Conservation (phyloP, 2,797 vertebrate genomes). For the Karalla daura region DNA sequence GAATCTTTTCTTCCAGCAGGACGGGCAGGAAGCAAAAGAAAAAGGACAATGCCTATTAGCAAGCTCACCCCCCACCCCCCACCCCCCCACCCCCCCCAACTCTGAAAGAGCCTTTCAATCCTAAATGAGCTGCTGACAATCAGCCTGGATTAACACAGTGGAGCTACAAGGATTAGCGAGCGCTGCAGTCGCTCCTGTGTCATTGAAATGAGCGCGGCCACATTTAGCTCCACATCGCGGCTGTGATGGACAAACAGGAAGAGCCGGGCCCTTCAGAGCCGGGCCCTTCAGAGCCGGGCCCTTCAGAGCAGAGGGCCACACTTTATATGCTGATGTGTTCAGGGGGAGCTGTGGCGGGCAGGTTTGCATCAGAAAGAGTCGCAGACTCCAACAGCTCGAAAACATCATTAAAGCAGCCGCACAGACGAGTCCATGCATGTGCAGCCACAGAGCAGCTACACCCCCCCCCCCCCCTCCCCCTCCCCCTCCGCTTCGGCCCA, state of each 20-base stretch:
- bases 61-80: too few relatives aligned
- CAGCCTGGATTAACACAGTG: constrained; percentile 66
- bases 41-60: too few relatives aligned
- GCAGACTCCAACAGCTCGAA: neutral
- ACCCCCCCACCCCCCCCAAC: too few relatives aligned
- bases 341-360: neutral
- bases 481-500: too few relatives aligned
- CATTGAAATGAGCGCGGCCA: constrained; percentile 58
- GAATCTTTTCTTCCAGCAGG: too few relatives aligned
- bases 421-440: neutral
- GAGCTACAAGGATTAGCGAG: constrained; percentile 43
- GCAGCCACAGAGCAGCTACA: too few relatives aligned
- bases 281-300: neutral
- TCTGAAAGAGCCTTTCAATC: constrained; percentile 68
- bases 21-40: too few relatives aligned
- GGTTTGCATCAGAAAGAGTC: neutral
- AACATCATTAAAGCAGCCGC: neutral
- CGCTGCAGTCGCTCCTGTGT: constrained; percentile 27
- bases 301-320: neutral
- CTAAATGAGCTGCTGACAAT: constrained; percentile 73
- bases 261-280: constrained; percentile 1
- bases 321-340: neutral
- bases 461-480: neutral
- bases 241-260: constrained; percentile 38
- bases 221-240: constrained; percentile 39